Conservation (phyloP, 2,113 vertebrate genomes). For the Rhadina sibilatrix region DNA sequence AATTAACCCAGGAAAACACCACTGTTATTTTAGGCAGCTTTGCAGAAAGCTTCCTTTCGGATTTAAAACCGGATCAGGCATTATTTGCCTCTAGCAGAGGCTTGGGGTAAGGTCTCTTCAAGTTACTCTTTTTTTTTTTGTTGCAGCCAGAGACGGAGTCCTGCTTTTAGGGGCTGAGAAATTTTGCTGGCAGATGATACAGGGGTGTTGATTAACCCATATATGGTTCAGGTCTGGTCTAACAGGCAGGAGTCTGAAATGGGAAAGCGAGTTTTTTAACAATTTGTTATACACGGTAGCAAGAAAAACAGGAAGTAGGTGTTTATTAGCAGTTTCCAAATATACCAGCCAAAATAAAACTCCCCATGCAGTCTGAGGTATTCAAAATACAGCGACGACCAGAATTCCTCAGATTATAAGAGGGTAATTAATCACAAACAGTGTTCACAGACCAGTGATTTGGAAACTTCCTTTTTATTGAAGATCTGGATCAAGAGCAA, state of each 20-base stretch:
- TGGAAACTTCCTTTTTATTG: slow-evolving; percentile 78
- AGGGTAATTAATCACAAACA: slow-evolving; percentile 81
- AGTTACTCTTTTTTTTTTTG: not conserved
- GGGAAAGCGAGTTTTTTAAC: slow-evolving; percentile 70
- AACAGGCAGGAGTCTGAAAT: slow-evolving; percentile 47
- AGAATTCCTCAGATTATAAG: slow-evolving; percentile 82
- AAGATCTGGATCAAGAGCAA: slow-evolving; percentile 76
- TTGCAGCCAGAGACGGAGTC: slow-evolving; percentile 39
- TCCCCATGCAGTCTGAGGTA: slow-evolving; percentile 76
- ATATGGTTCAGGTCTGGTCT: slow-evolving; percentile 37
- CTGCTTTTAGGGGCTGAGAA: slow-evolving; percentile 61
- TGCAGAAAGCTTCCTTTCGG: not conserved
- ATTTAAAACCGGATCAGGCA: not conserved
- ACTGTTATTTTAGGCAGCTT: not conserved
- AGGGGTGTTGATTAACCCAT: slow-evolving; percentile 29
- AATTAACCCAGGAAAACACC: not conserved
- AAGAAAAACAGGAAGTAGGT: slow-evolving; percentile 82
- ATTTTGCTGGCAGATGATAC: slow-evolving; percentile 57
- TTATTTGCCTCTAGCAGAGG: not conserved
- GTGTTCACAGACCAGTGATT: slow-evolving; percentile 78
- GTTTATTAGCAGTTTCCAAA: slow-evolving; percentile 83
- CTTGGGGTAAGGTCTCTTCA: not conserved
- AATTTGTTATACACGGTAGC: slow-evolving; percentile 77
- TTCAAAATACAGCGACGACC: slow-evolving; percentile 75
- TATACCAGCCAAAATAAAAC: slow-evolving; percentile 81